Conservation (phyloP, 2,113 vertebrate genomes). For the Chaetodon auriga region DNA sequence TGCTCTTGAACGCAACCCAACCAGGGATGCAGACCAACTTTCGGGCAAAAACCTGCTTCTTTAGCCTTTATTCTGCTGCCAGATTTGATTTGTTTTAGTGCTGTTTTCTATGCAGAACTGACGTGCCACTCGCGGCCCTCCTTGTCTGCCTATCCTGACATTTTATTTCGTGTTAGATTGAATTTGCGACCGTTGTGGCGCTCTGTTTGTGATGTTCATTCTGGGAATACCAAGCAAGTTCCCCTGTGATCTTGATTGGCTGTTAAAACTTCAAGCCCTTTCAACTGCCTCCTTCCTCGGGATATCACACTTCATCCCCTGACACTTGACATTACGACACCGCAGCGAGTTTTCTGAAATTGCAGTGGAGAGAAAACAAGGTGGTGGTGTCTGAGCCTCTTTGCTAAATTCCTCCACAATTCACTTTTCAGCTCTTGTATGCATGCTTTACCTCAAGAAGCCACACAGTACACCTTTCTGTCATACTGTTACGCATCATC, state of each 20-base stretch:
- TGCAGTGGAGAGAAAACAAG: slow-evolving; percentile 5
- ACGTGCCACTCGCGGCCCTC: not conserved
- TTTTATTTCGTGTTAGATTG: slow-evolving; percentile 40
- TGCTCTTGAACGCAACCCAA: slow-evolving; percentile 4
- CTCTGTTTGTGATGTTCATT: slow-evolving; percentile 29
- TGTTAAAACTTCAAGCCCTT: slow-evolving; percentile 42
- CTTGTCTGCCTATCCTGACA: slow-evolving; percentile 26
- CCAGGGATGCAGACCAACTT: slow-evolving; percentile 1
- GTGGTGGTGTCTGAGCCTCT: not conserved
- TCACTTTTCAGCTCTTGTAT: not conserved
- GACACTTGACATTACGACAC: slow-evolving; percentile 42
- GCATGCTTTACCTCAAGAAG: slow-evolving; percentile 11
- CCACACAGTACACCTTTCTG: not conserved
- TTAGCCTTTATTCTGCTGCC: slow-evolving; percentile 19
- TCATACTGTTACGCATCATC: slow-evolving; percentile 22
- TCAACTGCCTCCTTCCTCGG: slow-evolving; percentile 19
- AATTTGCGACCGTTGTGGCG: slow-evolving; percentile 19
- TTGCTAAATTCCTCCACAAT: slow-evolving; percentile 7
- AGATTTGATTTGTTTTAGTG: slow-evolving; percentile 26
- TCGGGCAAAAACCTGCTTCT: slow-evolving; percentile 3
- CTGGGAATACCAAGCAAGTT: slow-evolving; percentile 25
- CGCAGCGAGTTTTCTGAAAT: slow-evolving; percentile 20
- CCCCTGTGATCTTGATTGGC: slow-evolving; percentile 44
- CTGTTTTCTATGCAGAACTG: slow-evolving; percentile 31
- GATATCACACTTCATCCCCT: slow-evolving; percentile 47